phyloP scores from a whole-genome alignment of 1,140 invertebrate species.

The Halyomorpha halys region DNA sequence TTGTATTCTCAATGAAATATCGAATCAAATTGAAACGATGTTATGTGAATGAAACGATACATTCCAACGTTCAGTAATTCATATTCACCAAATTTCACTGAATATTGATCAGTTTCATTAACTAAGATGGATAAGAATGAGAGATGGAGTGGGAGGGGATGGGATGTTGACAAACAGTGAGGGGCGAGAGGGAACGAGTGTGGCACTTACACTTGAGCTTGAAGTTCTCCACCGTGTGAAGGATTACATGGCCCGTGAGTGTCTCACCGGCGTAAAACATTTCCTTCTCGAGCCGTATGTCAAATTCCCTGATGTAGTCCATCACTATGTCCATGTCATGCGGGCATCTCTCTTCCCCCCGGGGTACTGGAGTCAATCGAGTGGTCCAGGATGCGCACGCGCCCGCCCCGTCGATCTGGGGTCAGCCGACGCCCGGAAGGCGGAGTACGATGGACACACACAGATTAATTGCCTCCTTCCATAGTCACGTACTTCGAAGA shows the following conservation, averaged over 20 bases:
- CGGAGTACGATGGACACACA: too few relatives aligned
- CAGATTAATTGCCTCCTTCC: too few relatives aligned
- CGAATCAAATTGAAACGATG: too few relatives aligned
- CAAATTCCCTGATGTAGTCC: conserved; percentile 71
- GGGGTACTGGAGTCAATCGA: background rate
- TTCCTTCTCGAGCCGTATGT: conserved; percentile 64
- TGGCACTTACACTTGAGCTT: conserved; percentile 56
- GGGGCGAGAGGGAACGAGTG: background rate
- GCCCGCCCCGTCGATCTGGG: background rate
- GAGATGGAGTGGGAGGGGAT: too few relatives aligned
- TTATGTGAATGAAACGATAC: too few relatives aligned
- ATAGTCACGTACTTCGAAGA: too few relatives aligned
- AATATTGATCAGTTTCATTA: too few relatives aligned
- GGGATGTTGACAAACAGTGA: conserved; percentile 3
- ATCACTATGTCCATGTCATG: conserved; percentile 36
- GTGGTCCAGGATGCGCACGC: background rate
- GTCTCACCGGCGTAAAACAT: conserved; percentile 67
- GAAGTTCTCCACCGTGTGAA: conserved; percentile 65
- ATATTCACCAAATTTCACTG: too few relatives aligned
- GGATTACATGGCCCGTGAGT: conserved; percentile 55
- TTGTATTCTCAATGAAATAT: too few relatives aligned
- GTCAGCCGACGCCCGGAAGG: conserved; percentile 5
- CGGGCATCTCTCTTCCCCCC: background rate
- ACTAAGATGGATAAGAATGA: too few relatives aligned
- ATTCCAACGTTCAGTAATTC: too few relatives aligned